Base-by-base conservation (phyloP, 2,888 invertebrate species). In the Drosophila planitibia region DNA sequence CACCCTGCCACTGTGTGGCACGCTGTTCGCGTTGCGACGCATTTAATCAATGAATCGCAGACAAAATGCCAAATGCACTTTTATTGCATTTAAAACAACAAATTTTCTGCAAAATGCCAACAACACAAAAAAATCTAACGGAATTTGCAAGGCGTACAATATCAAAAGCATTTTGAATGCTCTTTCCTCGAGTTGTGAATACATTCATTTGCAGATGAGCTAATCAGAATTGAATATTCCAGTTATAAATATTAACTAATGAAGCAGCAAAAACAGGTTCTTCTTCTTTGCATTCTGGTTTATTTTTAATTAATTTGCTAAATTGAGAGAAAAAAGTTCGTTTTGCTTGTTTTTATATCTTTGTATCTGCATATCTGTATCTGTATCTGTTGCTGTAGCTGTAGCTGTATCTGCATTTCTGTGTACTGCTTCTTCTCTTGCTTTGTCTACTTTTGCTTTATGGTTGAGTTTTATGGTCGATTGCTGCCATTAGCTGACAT, bases 1-100 rank as follows among this genome's bases (percentile, higher is more conserved):
- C 12, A 22, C 44, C 5, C 3, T 25, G 16, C 25, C 25, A 25
- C 47, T 9, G 16, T 47, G 63, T 44, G 60, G 22, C 73, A 58
- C 28, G 22, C 39, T 52, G 47, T 14, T 14, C 7, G 7, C 64
- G 30, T 53, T 81, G 78, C 78, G 82, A 64, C 67, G 90, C 61
- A 84, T 85, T 85, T 86, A 88, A 88, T 88, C 91, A 88, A 81
- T 90, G 83, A 51, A 75, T 90, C 68, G 89, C 89, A 74, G 89
- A 79, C 85, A 82, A 91, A 90, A 85, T 87, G 77, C 87, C 80
- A 79, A 83, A 89, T 89, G 64, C 79, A 85, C 71, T 85, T 91
- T 91, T 87, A 89, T 87, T 91, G 85, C 91, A 84, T 91, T 91
- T 87, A 47, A 85, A 85, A 91, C 80, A 90, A 90, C 79, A 86